Evolutionary conservation across 2,888 invertebrate genomes (phyloP).

Genomic region (Tipula unca): DNA sequence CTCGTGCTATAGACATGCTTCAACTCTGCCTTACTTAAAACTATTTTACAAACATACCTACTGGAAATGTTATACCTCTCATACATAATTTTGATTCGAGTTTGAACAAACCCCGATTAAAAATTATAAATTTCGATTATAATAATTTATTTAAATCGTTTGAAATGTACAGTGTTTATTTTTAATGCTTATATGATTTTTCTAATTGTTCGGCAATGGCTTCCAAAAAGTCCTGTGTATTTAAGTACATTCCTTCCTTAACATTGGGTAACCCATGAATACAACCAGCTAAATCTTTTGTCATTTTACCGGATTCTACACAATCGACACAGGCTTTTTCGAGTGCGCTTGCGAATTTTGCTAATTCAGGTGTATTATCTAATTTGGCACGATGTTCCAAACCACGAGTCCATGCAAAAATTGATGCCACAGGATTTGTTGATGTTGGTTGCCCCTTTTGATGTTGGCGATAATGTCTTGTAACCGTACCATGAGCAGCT

Average conservation of each 20-base stretch:
- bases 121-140: background rate
- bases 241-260: slow-evolving; percentile 71
- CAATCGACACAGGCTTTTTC: slow-evolving; percentile 79
- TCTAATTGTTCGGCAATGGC: slow-evolving; percentile 69
- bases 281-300: slow-evolving; percentile 80
- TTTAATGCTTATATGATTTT: slow-evolving; percentile 33
- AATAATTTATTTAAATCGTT: background rate
- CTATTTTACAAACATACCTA: too few species aligned
- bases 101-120: background rate
- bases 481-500: slow-evolving; percentile 89
- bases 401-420: slow-evolving; percentile 86
- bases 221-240: slow-evolving; percentile 78
- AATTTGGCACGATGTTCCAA: slow-evolving; percentile 74
- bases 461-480: slow-evolving; percentile 78
- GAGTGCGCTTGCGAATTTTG: slow-evolving; percentile 58
- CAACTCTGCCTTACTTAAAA: too few species aligned
- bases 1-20: too few species aligned
- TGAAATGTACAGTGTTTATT: background rate
- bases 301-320: slow-evolving; percentile 76
- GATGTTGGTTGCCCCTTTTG: slow-evolving; percentile 80
- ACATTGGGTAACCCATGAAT: slow-evolving; percentile 76
- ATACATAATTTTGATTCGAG: background rate
- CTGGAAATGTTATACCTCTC: too few species aligned
- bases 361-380: slow-evolving; percentile 65
- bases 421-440: slow-evolving; percentile 85